Percentiles rank a stretch among this genome's conserved stretches.
phyloP scores from a whole-genome alignment of 2,797 vertebrate genomes.

The Acipenser transmontanus region DNA sequence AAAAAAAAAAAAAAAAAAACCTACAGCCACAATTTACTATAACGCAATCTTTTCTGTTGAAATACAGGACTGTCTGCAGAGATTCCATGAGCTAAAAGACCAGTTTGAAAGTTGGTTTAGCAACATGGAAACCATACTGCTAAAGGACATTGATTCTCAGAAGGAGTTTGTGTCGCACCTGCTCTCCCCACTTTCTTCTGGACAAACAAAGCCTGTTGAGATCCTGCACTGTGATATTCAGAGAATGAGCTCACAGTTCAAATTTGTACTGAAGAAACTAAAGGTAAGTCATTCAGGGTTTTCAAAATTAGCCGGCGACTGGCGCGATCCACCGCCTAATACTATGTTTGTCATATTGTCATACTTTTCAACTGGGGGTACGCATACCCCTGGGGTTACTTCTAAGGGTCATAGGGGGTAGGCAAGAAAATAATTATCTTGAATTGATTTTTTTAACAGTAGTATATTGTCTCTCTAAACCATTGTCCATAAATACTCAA shows the following conservation, averaged over 20 bases:
- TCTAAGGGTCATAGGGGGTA: no score
- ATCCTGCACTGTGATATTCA: not conserved
- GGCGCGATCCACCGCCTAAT: not conserved
- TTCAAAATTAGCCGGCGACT: no score
- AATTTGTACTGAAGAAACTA: not conserved
- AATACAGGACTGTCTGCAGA: constrained; percentile 35
- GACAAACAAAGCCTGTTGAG: constrained; percentile 12
- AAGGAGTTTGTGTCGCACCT: constrained; percentile 5
- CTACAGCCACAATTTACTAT: no score
- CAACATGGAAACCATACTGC: not conserved
- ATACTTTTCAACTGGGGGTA: not conserved
- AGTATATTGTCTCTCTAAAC: no score
- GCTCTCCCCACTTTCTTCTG: constrained; percentile 16
- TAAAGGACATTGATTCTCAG: not conserved
- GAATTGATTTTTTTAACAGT: no score
- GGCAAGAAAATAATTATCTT: no score
- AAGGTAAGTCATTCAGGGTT: constrained; percentile 8
- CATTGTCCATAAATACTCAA: no score
- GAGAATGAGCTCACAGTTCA: constrained; percentile 12
- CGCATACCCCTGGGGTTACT: no score
- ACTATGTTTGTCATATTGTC: not conserved
- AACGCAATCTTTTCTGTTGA: no score
- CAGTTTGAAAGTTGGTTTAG: not conserved
- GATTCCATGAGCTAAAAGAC: constrained; percentile 35
- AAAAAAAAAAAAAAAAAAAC: no score